Percentiles rank a stretch among this genome's conserved stretches.
These are phyloP conservation scores for Pogonophryne albipinna DNA, from an alignment of 2,797 vertebrate species.

Conservation along the genomic window DNA sequence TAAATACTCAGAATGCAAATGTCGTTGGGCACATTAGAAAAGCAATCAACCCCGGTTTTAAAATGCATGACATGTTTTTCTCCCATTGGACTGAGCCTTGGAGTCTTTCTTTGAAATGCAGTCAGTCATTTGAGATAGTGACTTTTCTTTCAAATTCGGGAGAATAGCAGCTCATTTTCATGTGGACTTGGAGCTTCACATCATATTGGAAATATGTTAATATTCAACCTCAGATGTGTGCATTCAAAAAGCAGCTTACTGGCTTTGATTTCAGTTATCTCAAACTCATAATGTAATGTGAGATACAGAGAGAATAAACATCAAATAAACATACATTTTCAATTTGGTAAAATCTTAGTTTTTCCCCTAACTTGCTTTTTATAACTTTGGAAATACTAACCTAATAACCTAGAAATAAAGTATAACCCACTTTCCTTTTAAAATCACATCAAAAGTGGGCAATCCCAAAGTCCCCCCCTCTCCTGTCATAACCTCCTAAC, in stretches of 20 bases:
- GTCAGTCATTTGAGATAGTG: conserved; percentile 38
- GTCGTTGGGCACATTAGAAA: conserved; percentile 59
- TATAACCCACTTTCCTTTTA: not conserved
- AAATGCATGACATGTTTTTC: conserved; percentile 57
- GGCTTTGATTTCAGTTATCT: conserved; percentile 29
- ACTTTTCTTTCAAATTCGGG: conserved; percentile 57
- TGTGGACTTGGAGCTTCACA: conserved; percentile 26
- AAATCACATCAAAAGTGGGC: not conserved
- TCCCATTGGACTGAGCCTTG: conserved; percentile 12
- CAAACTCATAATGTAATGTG: not conserved
- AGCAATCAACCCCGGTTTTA: conserved; percentile 60
- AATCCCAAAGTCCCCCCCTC: conserved; percentile 5
- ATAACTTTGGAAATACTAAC: conserved; percentile 1
- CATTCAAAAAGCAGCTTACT: conserved; percentile 32
- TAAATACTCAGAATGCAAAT: conserved; percentile 74
- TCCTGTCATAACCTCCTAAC: conserved; percentile 35
- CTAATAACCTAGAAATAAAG: not conserved
- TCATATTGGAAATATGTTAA: conserved; percentile 63
- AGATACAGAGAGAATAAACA: not conserved
- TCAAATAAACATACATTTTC: conserved; percentile 1
- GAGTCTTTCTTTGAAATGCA: conserved; percentile 54
- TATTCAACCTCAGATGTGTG: conserved; percentile 26
- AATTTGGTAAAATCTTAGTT: conserved; percentile 6
- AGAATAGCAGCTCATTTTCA: conserved; percentile 49
- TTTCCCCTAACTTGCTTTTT: conserved; percentile 7